Evolutionary conservation across 2,797 vertebrate species (phyloP), one percentile per base, ranked within the genome.

Genomic region (Labeo calbasu): DNA sequence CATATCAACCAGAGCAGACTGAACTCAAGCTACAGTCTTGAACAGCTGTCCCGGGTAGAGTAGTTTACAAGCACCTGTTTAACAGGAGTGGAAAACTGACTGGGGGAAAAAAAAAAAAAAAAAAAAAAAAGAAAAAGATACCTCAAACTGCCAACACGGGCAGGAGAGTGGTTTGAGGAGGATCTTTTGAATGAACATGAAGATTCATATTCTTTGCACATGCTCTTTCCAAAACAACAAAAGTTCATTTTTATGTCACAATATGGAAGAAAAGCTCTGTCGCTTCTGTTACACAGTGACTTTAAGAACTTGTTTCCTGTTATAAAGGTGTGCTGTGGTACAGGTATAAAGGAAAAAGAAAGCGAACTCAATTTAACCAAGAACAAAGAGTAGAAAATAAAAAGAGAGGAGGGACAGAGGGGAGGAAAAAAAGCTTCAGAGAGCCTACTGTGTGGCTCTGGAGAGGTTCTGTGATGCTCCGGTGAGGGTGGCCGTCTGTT

Each of bases 401-500:
- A 85, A 36, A 66, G 59, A 40, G 25, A 69, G 50, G 36, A 57
- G 79, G 25, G 59, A 46, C n/a, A 28, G 36, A 28, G 23, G 25
- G 61, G 25, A 12, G 23, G 10, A 36, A 11, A 61, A 59, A 69
- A 57, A 57, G 70, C 77, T 81, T 80, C 46, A 53, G 25, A 75
- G 25, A 61, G 36, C 23, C 61, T 68, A 53, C 53, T 36, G 48
- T 55, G 57, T 9, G 11, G 36, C 68, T 25, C 48, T 72, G 36
- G 68, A 79, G 83, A 79, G 59, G 77, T 75, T 80, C 48, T 80
- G 61, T 81, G 84, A 85, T 85, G 59, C 50, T 75, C 25, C 11
- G 19, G 51, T 59, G 46, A 71, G 59, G 79, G 71, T 80, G 71
- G 78, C 71, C 40, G 84, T 32, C 69, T 66, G 75, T 79, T 80